Evolutionary conservation across 1,140 invertebrate genomes (phyloP), one percentile per base, ranked within the genome.

Genomic region (Archivesica marissinica): DNA sequence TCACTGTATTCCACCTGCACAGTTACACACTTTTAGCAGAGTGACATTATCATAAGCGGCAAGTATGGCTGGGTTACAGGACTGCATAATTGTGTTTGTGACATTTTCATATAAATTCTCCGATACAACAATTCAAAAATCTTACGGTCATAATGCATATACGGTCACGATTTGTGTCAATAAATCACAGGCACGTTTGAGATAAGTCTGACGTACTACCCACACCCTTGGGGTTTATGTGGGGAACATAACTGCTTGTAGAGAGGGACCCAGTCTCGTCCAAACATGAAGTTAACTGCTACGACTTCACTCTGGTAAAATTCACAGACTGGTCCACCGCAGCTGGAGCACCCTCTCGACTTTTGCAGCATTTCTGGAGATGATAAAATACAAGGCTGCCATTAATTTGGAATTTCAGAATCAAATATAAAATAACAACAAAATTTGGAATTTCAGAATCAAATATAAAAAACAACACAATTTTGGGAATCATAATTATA

Each of bases 301-400:
- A 85, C 30, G n/a, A 85, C 52, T 66, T 85, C 52, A 39, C 70
- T 56, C 11, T 23, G 23, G 33, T 70, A 77, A 41, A 68, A 68
- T 30, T 77, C 82, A 68, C 76, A 68, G 23, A 85, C 56, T 66
- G 82, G 82, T 54, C 52, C 47, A 11, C 61, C 70, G 78, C 82
- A 85, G 33, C 33, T 15, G 3, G 54, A 66, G 78, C 82, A 85
- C n/a, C 52, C 54, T 33, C 74, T 74, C 38, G 75, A 54, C 33
- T 54, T 38, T 17, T 77, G 39, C 25, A 85, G 35, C 56, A 85
- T 66, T 4, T 77, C 82, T 85, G 61, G 61, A 9, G 47, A 39
- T 61, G 61, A 9, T 28, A 44, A 56, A 74, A n/a, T n/a, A n/a
- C n/a, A n/a, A n/a, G n/a, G n/a, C n/a, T n/a, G n/a, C n/a, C n/a